A percentile compares a stretch with the other conserved stretches of the same genome.
Conservation (phyloP, 2,888 invertebrate genomes). For the Chrysolina oricalcia region DNA sequence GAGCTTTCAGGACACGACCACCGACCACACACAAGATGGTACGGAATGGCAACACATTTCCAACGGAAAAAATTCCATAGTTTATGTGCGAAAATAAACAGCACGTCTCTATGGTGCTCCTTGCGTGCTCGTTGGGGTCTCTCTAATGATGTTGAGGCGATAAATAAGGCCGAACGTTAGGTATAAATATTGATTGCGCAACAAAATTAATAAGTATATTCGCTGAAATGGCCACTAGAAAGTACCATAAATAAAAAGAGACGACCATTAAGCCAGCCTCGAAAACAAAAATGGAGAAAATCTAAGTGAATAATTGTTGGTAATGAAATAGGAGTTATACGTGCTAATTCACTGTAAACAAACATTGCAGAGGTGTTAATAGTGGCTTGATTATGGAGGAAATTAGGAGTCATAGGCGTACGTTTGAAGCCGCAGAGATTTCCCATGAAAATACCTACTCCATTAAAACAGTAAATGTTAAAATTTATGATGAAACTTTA, state of each 20-base stretch:
- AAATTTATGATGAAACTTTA: too few species aligned
- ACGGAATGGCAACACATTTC: background rate
- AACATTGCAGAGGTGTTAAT: slow-evolving; percentile 18
- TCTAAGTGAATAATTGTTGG: slow-evolving; percentile 16
- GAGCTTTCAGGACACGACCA: background rate
- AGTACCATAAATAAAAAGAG: slow-evolving; percentile 19
- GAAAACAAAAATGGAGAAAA: background rate
- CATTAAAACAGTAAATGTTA: too few species aligned
- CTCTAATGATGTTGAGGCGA: slow-evolving; percentile 10
- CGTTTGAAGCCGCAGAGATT: background rate
- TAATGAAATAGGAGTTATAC: slow-evolving; percentile 10
- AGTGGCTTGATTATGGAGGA: background rate
- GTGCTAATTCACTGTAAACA: slow-evolving; percentile 13
- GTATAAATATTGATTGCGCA: slow-evolving; percentile 21
- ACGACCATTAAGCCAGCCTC: slow-evolving; percentile 4
- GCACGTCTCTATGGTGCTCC: background rate
- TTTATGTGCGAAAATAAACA: slow-evolving; percentile 8
- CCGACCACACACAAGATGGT: background rate
- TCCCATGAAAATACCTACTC: background rate
- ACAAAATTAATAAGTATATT: slow-evolving; percentile 16
- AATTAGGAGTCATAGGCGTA: slow-evolving; percentile 1
- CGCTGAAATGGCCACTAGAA: slow-evolving; percentile 16
- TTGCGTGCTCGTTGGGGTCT: slow-evolving; percentile 2
- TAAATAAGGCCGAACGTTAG: slow-evolving; percentile 6
- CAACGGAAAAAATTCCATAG: background rate